Conservation (phyloP, 2,888 invertebrate genomes). For the Athripsodes cinereus region DNA sequence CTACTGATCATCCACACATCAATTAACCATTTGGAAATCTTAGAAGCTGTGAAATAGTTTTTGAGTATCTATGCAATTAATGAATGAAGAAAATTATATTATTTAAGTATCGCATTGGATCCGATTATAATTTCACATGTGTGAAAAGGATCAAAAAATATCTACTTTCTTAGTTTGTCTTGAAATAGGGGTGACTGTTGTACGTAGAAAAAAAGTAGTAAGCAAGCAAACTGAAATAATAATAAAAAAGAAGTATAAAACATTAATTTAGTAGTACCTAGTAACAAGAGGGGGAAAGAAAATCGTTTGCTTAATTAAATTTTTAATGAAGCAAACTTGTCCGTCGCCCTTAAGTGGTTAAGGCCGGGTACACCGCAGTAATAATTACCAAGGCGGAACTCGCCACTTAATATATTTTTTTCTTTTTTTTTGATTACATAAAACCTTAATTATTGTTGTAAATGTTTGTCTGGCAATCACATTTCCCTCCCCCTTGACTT, state of each 20-base stretch:
- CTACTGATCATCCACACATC: too few species aligned
- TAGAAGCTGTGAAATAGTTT: too few species aligned
- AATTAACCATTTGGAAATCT: too few species aligned
- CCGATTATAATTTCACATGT: too few species aligned
- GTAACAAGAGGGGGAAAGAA: conserved; percentile 14
- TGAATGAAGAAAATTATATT: too few species aligned
- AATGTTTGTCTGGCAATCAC: background rate
- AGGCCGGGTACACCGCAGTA: background rate
- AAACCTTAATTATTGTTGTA: background rate
- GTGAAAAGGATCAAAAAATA: too few species aligned
- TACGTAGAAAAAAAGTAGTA: background rate
- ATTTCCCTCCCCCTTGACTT: background rate
- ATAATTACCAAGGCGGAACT: conserved; percentile 15
- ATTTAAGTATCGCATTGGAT: too few species aligned
- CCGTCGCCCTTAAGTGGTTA: conserved; percentile 8
- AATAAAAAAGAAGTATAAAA: conserved; percentile 14
- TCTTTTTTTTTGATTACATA: background rate
- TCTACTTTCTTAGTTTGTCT: too few species aligned
- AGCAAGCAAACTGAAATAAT: background rate
- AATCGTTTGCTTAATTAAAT: conserved; percentile 26
- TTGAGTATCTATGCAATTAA: too few species aligned
- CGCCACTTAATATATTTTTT: conserved; percentile 22
- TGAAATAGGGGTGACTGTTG: conserved; percentile 2
- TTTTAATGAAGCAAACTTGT: conserved; percentile 26
- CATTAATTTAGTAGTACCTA: too few species aligned